Evolutionary conservation across 2,113 vertebrate species (phyloP).

Genomic region (Cryptotis parvus): DNA sequence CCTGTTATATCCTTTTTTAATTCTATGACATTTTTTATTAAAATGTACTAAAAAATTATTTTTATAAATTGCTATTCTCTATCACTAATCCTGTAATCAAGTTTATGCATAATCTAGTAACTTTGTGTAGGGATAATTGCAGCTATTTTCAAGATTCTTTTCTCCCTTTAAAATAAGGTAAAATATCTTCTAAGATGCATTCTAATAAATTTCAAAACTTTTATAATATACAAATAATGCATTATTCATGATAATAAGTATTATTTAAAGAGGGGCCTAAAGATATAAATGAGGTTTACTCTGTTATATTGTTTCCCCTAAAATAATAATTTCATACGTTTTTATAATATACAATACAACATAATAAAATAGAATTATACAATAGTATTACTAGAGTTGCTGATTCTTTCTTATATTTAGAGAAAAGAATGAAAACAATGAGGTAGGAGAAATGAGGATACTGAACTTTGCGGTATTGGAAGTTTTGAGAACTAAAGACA

Average conservation of each 20-base stretch:
- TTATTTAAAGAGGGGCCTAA: background rate
- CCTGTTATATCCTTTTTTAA: background rate
- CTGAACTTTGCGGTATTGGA: too few species aligned
- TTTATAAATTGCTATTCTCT: background rate
- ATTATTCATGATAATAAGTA: background rate
- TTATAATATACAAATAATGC: background rate
- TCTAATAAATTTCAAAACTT: constrained; percentile 21
- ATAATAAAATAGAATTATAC: background rate
- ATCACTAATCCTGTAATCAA: background rate
- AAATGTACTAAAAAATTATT: background rate
- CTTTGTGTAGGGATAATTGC: background rate
- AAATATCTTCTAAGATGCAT: too few species aligned
- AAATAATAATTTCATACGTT: too few species aligned
- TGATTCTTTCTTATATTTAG: background rate
- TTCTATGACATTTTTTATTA: background rate
- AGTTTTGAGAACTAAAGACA: too few species aligned
- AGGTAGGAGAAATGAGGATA: too few species aligned
- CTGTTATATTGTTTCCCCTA: background rate
- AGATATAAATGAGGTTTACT: background rate
- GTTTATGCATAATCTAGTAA: background rate
- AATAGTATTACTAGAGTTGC: background rate
- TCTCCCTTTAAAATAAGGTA: background rate
- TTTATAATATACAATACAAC: too few species aligned
- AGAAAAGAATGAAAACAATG: too few species aligned
- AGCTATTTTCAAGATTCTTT: background rate